Conservation (phyloP, 1,140 invertebrate genomes). For the Manduca sexta region DNA sequence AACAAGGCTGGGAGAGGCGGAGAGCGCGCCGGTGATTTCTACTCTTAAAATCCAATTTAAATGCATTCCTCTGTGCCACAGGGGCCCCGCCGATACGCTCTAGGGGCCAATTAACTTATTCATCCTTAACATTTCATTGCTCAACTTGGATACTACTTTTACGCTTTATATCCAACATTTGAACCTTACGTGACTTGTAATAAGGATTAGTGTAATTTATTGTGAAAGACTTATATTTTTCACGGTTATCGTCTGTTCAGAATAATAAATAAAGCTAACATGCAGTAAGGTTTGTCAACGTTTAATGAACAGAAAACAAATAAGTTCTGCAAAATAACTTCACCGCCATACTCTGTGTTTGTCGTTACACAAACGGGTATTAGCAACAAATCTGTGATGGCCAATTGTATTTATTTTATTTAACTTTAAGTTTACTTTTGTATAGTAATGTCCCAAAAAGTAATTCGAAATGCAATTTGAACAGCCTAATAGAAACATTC, state of each 20-base stretch:
- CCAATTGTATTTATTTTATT: no score
- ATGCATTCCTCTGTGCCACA: slow-evolving; percentile 71
- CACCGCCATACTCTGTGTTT: no score
- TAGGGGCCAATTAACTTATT: slow-evolving; percentile 70
- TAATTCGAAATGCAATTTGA: slow-evolving; percentile 68
- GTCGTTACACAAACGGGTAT: no score
- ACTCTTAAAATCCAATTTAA: slow-evolving; percentile 73
- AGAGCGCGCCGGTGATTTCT: slow-evolving; percentile 64
- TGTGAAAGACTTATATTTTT: not conserved
- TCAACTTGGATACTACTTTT: slow-evolving; percentile 56
- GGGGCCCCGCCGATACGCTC: slow-evolving; percentile 65
- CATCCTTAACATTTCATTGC: slow-evolving; percentile 71
- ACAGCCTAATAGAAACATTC: slow-evolving; percentile 67
- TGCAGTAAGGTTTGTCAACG: no score
- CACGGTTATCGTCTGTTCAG: no score
- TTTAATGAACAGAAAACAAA: no score
- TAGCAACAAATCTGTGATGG: no score
- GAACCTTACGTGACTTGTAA: slow-evolving; percentile 10
- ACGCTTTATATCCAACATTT: slow-evolving; percentile 18
- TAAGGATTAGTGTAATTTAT: slow-evolving; percentile 3
- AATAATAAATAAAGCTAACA: no score
- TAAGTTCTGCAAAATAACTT: no score
- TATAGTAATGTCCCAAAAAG: slow-evolving; percentile 24
- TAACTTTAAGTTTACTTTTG: no score
- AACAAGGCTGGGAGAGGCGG: slow-evolving; percentile 63